Evolutionary conservation across 30 jellyfish, hydroid and myxozoan species (phyloP), one percentile per base, ranked within the genome.

Genomic region (Haliclystus octoradiatus): DNA sequence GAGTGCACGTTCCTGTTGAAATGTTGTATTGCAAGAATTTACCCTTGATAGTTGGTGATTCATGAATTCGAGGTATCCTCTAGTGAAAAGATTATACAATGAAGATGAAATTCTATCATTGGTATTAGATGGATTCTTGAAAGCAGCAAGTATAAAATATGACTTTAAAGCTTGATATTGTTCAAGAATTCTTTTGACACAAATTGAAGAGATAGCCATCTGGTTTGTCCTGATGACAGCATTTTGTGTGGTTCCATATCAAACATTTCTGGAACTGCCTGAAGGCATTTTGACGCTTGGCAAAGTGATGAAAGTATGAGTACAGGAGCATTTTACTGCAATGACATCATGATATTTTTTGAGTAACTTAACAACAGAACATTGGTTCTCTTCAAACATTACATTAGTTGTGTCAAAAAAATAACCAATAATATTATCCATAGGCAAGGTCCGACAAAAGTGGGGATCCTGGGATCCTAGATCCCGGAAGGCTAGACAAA

Each of bases 341-440:
- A 52, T 47, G 28, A 62, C 79, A 63, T 63, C 29, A 15, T 72
- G 77, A 27, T 40, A 9, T 40, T 40, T 9, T 19, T 40, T 9
- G 9, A 40, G 57, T 40, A 40, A 19, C 57, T 40, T 9, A 9
- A 40, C 57, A 78, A 69, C 84, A 1, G 92, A 78, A n/a, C 52
- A n/a, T n/a, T n/a, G n/a, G 83, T 5, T 29, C 77, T 78, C 92
- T 40, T 77, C 92, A 62, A 78, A 78, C 92, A 78, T 68, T 19
- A 78, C 92, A 62, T 78, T 78, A 19, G 83, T 78, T 0, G 92
- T 33, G 50, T 78, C 78, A 5, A 83, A 78, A 0, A 77, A 68
- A 69, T 78, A 78, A 1, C 92, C 92, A 49, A 62, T 52, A 3
- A 78, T 35, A 47, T 78, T 78, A 60, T 34, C 76, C 91, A 67